phyloP scores from a whole-genome alignment of 2,113 vertebrate genomes.

The Miniopterus natalensis region DNA sequence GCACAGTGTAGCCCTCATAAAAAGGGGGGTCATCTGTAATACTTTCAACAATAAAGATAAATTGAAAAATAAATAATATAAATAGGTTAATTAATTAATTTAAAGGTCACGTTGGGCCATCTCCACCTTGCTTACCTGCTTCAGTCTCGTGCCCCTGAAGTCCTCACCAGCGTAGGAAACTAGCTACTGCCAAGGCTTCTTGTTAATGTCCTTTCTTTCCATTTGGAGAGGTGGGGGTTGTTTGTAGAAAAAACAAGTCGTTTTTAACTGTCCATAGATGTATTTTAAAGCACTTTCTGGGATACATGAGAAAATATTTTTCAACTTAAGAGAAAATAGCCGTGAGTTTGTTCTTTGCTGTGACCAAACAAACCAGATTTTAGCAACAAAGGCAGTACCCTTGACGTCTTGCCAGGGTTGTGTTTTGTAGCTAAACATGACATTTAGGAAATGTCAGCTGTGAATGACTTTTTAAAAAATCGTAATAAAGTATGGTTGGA shows the following conservation, averaged over 20 bases:
- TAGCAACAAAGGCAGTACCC: conserved; percentile 72
- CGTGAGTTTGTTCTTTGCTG: conserved; percentile 53
- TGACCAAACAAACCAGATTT: conserved; percentile 64
- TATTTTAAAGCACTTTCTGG: conserved; percentile 67
- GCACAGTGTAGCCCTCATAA: neutral
- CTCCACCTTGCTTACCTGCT: neutral
- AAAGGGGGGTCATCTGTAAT: neutral
- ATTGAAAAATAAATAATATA: no score
- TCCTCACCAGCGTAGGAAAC: neutral
- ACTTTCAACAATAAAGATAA: no score
- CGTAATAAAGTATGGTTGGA: conserved; percentile 51
- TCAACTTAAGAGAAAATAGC: conserved; percentile 58
- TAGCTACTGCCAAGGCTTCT: neutral
- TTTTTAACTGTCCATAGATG: neutral
- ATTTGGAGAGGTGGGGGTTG: neutral
- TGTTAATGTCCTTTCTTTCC: neutral
- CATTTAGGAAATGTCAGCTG: conserved; percentile 83
- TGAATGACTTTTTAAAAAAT: conserved; percentile 71
- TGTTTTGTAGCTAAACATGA: conserved; percentile 77
- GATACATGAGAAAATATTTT: conserved; percentile 50
- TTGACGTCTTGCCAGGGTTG: conserved; percentile 52
- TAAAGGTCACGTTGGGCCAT: accelerated
- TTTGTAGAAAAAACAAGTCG: conserved; percentile 21
- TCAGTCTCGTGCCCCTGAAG: neutral
- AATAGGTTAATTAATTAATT: no score